Evolutionary conservation across 2,113 vertebrate genomes (phyloP), one percentile per base, ranked within the genome.

Genomic region (Numida meleagris): DNA sequence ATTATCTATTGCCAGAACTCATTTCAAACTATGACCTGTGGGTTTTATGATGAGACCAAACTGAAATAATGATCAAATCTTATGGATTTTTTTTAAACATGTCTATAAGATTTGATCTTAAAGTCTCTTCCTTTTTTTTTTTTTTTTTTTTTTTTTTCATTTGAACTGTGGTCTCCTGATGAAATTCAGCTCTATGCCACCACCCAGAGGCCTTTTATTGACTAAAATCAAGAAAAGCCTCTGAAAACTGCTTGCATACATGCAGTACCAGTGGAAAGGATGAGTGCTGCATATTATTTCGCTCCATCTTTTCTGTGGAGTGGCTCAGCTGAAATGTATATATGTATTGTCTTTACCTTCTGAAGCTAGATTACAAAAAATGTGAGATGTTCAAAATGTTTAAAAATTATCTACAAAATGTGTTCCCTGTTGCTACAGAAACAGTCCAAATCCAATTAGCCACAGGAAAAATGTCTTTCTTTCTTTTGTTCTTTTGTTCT

Each of bases 131-230:
- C 6, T 13, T 59, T 24, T 7, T 25, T 59, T 38, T 38, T 27
- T 55, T 62, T 20, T 33, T 36, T 18, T 45, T n/a, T 23, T 51
- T 53, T 59, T 21, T 40, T 55, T n/a, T 62, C 55, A 59, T 66
- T 40, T 14, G 25, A 66, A 33, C 50, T 18, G 14, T 23, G 38
- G 9, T 16, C 24, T 87, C 42, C 55, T 86, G 68, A 15, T 75
- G 76, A 96, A 97, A 95, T 86, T 92, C 72, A 96, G 96, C 97
- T 97, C 96, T 65, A 96, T 97, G 63, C 42, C 93, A 95, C 97
- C 94, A 97, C 96, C 96, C 95, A 96, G 95, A 91, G 95, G 96
- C 33, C 46, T 94, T 95, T 95, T 75, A 36, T 84, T 61, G 46
- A 33, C n/a, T 19, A 77, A 29, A 84, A 82, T 58, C 46, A 48